Percentiles rank a stretch among this genome's conserved stretches.
These are phyloP conservation scores for Macrosteles quadrilineatus DNA, from an alignment of 1,140 invertebrate genomes.

Conservation along the genomic window DNA sequence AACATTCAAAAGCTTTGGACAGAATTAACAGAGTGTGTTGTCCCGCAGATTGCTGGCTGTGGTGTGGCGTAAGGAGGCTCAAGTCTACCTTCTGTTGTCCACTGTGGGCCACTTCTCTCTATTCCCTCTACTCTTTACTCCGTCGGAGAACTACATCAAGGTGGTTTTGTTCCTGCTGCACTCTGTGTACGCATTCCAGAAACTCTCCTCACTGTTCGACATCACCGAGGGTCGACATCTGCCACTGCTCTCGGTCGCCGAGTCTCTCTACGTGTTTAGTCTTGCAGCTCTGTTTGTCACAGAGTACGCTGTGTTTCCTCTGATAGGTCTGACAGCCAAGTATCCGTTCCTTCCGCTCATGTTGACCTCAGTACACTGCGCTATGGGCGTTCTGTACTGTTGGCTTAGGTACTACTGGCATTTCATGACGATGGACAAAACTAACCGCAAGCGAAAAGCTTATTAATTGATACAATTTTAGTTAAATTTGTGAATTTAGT, in stretches of 20 bases:
- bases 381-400: constrained; percentile 77
- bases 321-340: constrained; percentile 60
- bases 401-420: constrained; percentile 67
- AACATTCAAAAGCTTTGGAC: too few relatives aligned
- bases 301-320: constrained; percentile 67
- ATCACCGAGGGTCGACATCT: constrained; percentile 48
- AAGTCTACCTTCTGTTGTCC: constrained; percentile 70
- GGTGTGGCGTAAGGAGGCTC: constrained; percentile 66
- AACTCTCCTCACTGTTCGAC: constrained; percentile 56
- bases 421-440: constrained; percentile 45
- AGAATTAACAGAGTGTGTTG: constrained; percentile 41
- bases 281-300: constrained; percentile 74
- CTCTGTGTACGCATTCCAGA: constrained; percentile 58
- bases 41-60: constrained; percentile 68
- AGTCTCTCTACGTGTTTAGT: constrained; percentile 71
- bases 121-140: constrained; percentile 83
- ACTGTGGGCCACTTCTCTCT: constrained; percentile 82
- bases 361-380: constrained; percentile 85
- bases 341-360: constrained; percentile 87
- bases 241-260: constrained; percentile 58
- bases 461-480: constrained; percentile 16
- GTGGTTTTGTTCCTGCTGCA: constrained; percentile 66
- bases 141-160: constrained; percentile 65
- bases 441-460: constrained; percentile 39
- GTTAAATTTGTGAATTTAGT: too few relatives aligned